Evolutionary conservation across 2,888 invertebrate species (phyloP).

Genomic region (Rotaria socialis): DNA sequence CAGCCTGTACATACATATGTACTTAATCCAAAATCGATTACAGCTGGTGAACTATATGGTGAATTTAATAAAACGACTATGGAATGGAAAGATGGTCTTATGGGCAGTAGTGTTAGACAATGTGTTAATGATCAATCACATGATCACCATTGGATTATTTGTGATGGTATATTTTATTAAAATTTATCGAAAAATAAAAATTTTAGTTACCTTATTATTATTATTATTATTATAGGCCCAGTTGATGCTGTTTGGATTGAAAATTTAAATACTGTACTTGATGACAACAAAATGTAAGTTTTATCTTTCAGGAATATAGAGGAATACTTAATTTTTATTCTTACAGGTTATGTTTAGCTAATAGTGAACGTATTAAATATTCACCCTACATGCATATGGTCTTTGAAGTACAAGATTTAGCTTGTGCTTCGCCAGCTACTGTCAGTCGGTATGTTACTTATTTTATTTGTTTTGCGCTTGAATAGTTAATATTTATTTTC

Average conservation of each 20-base stretch:
- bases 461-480: not conserved
- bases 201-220: not conserved
- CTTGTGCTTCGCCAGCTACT: slow-evolving; percentile 85
- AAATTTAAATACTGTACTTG: slow-evolving; percentile 83
- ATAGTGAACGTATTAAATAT: slow-evolving; percentile 82
- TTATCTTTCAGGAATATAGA: no score
- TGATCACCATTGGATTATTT: slow-evolving; percentile 82
- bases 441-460: slow-evolving; percentile 66
- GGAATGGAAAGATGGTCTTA: slow-evolving; percentile 83
- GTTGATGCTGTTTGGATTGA: slow-evolving; percentile 91
- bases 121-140: slow-evolving; percentile 63
- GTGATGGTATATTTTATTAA: slow-evolving; percentile 65
- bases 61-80: slow-evolving; percentile 76
- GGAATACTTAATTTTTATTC: not conserved
- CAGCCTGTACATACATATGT: slow-evolving; percentile 73
- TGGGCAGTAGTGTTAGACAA: slow-evolving; percentile 68
- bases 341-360: slow-evolving; percentile 70
- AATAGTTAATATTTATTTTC: slow-evolving; percentile 7
- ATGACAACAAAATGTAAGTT: slow-evolving; percentile 79
- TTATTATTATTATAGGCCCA: slow-evolving; percentile 60
- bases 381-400: slow-evolving; percentile 83
- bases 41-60: slow-evolving; percentile 81
- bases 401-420: slow-evolving; percentile 72
- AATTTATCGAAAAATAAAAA: not conserved
- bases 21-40: slow-evolving; percentile 81